Evolutionary conservation across 2,113 vertebrate genomes (phyloP).

Genomic region (Galeopterus variegatus): DNA sequence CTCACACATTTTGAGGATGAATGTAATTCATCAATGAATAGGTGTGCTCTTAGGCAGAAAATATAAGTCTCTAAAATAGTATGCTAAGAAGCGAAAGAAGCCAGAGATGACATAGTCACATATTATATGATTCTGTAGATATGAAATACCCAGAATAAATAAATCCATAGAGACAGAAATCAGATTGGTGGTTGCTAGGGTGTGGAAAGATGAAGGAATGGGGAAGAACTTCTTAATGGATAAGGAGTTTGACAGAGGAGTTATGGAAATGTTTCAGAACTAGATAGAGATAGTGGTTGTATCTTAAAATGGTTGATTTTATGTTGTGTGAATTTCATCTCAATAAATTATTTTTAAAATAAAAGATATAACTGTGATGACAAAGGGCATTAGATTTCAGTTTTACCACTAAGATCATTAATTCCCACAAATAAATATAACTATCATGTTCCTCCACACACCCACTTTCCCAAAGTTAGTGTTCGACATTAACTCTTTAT

Average conservation of each 20-base stretch:
- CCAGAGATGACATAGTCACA: not conserved
- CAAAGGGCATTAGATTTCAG: not conserved
- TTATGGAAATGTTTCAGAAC: not conserved
- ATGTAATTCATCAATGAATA: not conserved
- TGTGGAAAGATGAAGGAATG: not conserved
- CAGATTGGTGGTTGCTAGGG: rapidly evolving
- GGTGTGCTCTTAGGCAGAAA: not conserved
- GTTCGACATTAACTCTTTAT: not conserved
- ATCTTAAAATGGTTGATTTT: not conserved
- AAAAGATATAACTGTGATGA: not conserved
- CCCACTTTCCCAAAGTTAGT: not conserved
- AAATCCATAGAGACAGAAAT: not conserved
- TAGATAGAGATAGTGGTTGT: not conserved
- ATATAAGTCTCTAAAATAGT: not conserved
- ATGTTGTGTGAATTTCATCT: not conserved
- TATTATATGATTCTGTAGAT: not conserved
- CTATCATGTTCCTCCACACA: not conserved
- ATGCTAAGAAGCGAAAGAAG: not conserved
- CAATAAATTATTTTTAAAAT: not conserved
- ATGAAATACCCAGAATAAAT: not conserved
- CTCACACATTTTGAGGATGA: not conserved
- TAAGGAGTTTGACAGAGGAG: not conserved
- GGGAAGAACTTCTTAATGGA: not conserved
- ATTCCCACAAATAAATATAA: not conserved
- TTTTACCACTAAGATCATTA: not conserved